Percentiles rank a stretch among this genome's conserved stretches.
These are phyloP conservation scores for Mamestra configurata DNA, from an alignment of 1,140 invertebrate species.

Conservation along the genomic window DNA sequence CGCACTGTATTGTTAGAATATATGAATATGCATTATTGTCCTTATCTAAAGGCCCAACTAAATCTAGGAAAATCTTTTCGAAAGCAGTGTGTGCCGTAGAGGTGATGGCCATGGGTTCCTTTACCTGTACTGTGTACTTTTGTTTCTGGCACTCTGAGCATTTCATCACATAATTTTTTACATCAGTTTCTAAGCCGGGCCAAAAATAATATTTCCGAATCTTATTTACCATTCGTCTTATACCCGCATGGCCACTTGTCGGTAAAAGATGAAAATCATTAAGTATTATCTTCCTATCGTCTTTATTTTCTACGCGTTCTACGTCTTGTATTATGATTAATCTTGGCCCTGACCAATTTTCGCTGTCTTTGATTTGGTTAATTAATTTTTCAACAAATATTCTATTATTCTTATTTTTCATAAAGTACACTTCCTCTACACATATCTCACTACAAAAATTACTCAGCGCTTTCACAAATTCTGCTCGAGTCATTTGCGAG, in stretches of 20 bases:
- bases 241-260: slow-evolving; percentile 47
- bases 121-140: neutral
- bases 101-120: slow-evolving; percentile 59
- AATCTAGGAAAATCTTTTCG: slow-evolving; percentile 53
- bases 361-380: neutral
- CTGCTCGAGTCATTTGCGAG: slow-evolving; percentile 56
- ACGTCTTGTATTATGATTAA: slow-evolving; percentile 36
- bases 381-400: neutral
- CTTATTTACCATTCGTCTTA: neutral
- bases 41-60: slow-evolving; percentile 45
- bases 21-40: slow-evolving; percentile 44
- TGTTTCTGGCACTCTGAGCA: slow-evolving; percentile 10
- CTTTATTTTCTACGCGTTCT: slow-evolving; percentile 46
- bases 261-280: slow-evolving; percentile 48
- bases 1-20: slow-evolving; percentile 56
- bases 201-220: slow-evolving; percentile 6
- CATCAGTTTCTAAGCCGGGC: slow-evolving; percentile 14
- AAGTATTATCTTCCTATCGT: slow-evolving; percentile 40
- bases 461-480: slow-evolving; percentile 57
- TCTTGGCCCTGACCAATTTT: slow-evolving; percentile 38
- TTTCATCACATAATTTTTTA: slow-evolving; percentile 19
- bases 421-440: slow-evolving; percentile 29
- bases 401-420: slow-evolving; percentile 32
- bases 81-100: slow-evolving; percentile 43
- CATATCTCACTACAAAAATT: slow-evolving; percentile 44